Evolutionary conservation across 1,140 invertebrate genomes (phyloP).

Genomic region (Hyles vespertilio): DNA sequence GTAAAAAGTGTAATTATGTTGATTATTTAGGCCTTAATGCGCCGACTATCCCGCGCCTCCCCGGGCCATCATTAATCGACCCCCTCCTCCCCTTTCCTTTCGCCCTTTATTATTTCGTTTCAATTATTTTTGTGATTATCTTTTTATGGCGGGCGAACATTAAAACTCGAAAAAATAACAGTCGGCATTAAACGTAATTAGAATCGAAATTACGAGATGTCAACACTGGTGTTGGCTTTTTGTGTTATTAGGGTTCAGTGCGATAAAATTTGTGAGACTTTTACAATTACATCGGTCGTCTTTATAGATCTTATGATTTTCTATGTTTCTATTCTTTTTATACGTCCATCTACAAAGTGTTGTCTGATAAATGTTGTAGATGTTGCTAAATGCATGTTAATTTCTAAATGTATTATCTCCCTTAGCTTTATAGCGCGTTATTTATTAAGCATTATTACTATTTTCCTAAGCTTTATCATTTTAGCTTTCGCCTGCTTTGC

Average conservation of each 20-base stretch:
- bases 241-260: conserved; percentile 19
- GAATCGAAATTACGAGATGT: conserved; percentile 68
- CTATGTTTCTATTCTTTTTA: too few relatives aligned
- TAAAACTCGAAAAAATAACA: conserved; percentile 74
- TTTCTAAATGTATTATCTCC: too few relatives aligned
- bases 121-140: conserved; percentile 76
- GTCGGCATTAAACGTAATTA: conserved; percentile 70
- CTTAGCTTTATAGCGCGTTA: too few relatives aligned
- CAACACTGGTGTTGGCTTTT: conserved; percentile 26
- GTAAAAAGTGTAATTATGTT: conserved; percentile 75
- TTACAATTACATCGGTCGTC: background rate
- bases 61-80: conserved; percentile 59
- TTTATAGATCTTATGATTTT: too few relatives aligned
- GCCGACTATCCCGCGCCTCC: conserved; percentile 58
- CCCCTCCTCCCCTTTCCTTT: conserved; percentile 36
- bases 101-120: conserved; percentile 73
- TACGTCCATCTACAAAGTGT: too few relatives aligned
- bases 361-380: too few relatives aligned
- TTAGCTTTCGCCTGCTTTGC: too few relatives aligned
- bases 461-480: too few relatives aligned
- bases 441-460: too few relatives aligned
- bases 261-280: conserved; percentile 1
- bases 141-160: conserved; percentile 70
- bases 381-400: too few relatives aligned
- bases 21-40: conserved; percentile 75